A percentile compares a stretch with the other conserved stretches of the same genome.
Evolutionary conservation across 2,113 vertebrate genomes (phyloP).

Genomic region (Catharus bicknelli): DNA sequence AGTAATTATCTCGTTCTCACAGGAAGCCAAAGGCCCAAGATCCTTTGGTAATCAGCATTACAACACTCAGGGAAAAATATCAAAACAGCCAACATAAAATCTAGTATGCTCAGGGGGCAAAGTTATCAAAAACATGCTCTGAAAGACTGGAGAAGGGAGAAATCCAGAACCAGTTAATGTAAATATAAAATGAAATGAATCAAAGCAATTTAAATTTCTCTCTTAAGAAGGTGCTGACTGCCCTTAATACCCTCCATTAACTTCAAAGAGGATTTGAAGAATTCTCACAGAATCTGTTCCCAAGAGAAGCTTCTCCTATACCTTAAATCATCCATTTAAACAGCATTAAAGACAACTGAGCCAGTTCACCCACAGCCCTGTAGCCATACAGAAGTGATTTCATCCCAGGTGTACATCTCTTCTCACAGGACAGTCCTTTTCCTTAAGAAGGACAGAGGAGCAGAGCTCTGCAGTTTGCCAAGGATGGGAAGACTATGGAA

Average conservation of each 20-base stretch:
- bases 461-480: neutral
- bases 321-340: neutral
- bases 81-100: slow-evolving; percentile 23
- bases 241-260: slow-evolving; percentile 17
- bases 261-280: slow-evolving; percentile 46
- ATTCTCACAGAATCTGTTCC: slow-evolving; percentile 31
- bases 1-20: slow-evolving; percentile 66
- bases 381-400: neutral
- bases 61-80: slow-evolving; percentile 29
- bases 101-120: slow-evolving; percentile 12
- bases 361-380: neutral
- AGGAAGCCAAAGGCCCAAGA: slow-evolving; percentile 61
- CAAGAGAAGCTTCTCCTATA: neutral
- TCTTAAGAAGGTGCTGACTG: slow-evolving; percentile 29
- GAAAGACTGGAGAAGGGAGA: neutral
- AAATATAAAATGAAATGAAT: neutral
- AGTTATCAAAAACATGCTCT: slow-evolving; percentile 23
- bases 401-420: neutral
- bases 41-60: slow-evolving; percentile 49
- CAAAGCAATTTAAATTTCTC: slow-evolving; percentile 45
- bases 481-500: neutral
- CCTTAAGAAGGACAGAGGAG: accelerated
- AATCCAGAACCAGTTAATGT: neutral
- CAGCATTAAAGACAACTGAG: neutral
- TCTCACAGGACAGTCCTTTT: neutral